Evolutionary conservation across 2,797 vertebrate genomes (phyloP), one percentile per base, ranked within the genome.

Genomic region (Propithecus deckenii): DNA sequence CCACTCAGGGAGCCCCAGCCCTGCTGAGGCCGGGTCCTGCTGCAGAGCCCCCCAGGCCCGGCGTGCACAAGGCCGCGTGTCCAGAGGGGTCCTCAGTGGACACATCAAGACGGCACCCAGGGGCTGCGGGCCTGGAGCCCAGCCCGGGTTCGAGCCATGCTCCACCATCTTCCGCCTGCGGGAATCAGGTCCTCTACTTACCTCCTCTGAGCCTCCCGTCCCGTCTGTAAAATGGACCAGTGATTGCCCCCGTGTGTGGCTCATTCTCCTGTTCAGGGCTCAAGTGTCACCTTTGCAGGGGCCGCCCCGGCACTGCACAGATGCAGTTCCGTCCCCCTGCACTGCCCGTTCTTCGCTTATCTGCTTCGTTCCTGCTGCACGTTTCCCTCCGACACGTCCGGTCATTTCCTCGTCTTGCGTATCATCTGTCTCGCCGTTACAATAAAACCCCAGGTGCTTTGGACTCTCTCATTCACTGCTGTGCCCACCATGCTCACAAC

Each of bases 361-460:
- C 46, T 41, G 22, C 57, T 74, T 43, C 48, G n/a, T 65, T 59
- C 71, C 63, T 35, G 4, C 55, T 50, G n/a, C 30, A 55, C 50
- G 15, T 69, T 67, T 86, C 32, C 91, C 79, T 89, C 88, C 43
- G 76, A 85, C 46, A 71, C 30, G 32, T 1, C 17, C 57, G 32
- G 50, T 13, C 46, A 89, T 75, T 94, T 57, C 57, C 59, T 78
- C 86, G 55, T 74, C 86, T 84, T 86, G 35, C 65, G 91, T 55
- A 74, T 71, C 32, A 55, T 69, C 65, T 15, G 22, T 75, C 75
- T 96, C 65, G 23, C 86, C 46, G 48, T 69, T 78, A 89, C 76
- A 84, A 91, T 71, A 71, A 86, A 95, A 65, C 52, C 57, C 92
- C 38, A 22, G 91, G 43, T 41, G 22, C 79, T 50, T 89, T 18